Conservation (phyloP, 2,113 vertebrate genomes). For the Triplophysa siluroides region DNA sequence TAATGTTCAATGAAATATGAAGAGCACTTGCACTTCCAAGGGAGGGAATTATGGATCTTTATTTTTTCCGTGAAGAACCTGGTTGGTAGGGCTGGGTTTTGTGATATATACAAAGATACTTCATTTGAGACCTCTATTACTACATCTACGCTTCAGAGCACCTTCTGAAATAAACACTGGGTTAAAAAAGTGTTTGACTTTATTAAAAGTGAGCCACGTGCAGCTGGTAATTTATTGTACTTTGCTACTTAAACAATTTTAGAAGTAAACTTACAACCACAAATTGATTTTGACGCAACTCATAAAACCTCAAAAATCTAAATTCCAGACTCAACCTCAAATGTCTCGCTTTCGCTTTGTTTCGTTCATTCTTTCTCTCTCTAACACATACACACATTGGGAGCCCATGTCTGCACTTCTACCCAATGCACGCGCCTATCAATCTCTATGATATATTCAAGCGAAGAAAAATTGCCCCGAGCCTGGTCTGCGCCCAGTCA, state of each 20-base stretch:
- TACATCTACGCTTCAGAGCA: no score
- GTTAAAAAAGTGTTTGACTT: background rate
- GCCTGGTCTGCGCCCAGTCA: slow-evolving; percentile 46
- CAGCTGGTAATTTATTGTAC: background rate
- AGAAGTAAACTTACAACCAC: background rate
- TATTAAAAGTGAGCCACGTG: background rate
- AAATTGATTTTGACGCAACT: slow-evolving; percentile 5
- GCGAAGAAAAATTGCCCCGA: slow-evolving; percentile 65
- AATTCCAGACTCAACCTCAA: background rate
- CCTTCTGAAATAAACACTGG: no score
- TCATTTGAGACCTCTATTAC: no score
- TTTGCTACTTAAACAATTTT: background rate
- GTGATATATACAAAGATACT: background rate
- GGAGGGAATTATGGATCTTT: slow-evolving; percentile 27
- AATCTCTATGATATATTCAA: slow-evolving; percentile 64
- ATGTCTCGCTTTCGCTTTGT: background rate
- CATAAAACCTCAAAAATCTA: slow-evolving; percentile 18
- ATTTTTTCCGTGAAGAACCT: slow-evolving; percentile 40
- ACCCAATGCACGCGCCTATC: slow-evolving; percentile 62
- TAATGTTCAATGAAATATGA: slow-evolving; percentile 37
- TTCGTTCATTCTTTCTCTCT: background rate
- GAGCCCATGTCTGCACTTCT: slow-evolving; percentile 43
- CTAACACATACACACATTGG: slow-evolving; percentile 1
- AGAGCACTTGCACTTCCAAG: slow-evolving; percentile 25
- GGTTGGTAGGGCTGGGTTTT: slow-evolving; percentile 21